phyloP scores from a whole-genome alignment of 2,797 vertebrate genomes.

The Masticophis lateralis region DNA sequence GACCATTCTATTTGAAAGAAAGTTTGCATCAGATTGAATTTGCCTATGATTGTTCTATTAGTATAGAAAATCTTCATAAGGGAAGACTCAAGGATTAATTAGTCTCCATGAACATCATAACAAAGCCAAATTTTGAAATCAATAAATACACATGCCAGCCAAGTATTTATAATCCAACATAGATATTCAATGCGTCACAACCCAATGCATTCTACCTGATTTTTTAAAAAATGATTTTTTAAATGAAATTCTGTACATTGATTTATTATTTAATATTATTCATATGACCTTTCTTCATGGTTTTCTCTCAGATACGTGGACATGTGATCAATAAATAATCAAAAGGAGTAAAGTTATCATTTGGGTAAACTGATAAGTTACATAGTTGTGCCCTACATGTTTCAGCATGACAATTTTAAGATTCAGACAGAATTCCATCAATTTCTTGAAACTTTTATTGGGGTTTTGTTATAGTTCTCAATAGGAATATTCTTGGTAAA shows the following conservation, averaged over 20 bases:
- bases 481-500: not conserved
- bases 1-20: not conserved
- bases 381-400: not conserved
- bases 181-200: slow-evolving; percentile 68
- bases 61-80: slow-evolving; percentile 54
- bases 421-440: slow-evolving; percentile 4
- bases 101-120: slow-evolving; percentile 37
- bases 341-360: not conserved
- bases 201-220: slow-evolving; percentile 46
- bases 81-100: slow-evolving; percentile 49
- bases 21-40: not conserved
- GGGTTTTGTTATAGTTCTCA: not conserved
- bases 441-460: slow-evolving; percentile 31
- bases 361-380: not conserved
- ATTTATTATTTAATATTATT: slow-evolving; percentile 45
- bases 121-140: slow-evolving; percentile 62
- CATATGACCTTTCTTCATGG: slow-evolving; percentile 1
- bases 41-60: slow-evolving; percentile 36
- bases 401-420: not conserved
- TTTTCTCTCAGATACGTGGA: not conserved
- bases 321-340: slow-evolving; percentile 15
- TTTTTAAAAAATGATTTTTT: too few species aligned
- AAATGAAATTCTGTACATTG: slow-evolving; percentile 15
- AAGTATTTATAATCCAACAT: slow-evolving; percentile 64
- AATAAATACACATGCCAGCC: slow-evolving; percentile 63